These are phyloP conservation scores for Tetheella fluctuosa DNA, from an alignment of 2,888 invertebrate genomes.

Conservation along the genomic window DNA sequence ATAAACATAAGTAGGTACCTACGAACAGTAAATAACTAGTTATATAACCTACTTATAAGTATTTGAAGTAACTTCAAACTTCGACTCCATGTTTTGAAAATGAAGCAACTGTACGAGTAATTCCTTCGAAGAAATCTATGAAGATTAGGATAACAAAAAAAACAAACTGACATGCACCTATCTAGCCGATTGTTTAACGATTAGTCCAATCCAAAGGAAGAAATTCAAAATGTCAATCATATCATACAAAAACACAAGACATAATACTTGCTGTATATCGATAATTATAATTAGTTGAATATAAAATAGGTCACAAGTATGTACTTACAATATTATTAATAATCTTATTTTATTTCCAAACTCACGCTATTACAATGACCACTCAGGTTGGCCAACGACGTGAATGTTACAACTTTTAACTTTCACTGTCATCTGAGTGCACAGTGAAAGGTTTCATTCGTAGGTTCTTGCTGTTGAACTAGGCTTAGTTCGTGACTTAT, in stretches of 20 bases:
- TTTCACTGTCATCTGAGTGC: slow-evolving; percentile 11
- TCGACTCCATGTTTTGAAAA: no score
- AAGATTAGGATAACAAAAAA: no score
- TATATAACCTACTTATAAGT: neutral
- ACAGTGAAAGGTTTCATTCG: slow-evolving; percentile 14
- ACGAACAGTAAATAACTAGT: neutral
- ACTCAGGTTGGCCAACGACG: neutral
- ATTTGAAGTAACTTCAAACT: no score
- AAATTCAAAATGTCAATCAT: neutral
- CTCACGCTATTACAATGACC: neutral
- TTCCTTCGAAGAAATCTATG: no score
- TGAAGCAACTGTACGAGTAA: no score
- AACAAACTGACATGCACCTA: no score
- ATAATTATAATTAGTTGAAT: neutral
- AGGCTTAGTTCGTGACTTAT: neutral
- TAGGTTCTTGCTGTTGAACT: neutral
- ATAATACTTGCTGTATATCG: no score
- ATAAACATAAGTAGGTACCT: neutral
- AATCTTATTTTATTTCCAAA: neutral
- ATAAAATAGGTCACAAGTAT: neutral
- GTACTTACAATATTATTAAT: neutral
- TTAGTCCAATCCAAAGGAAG: no score
- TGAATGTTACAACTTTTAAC: neutral
- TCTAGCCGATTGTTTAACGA: no score
- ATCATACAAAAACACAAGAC: neutral